phyloP scores from a whole-genome alignment of 2,888 invertebrate genomes.

The Euzophera pinguis region DNA sequence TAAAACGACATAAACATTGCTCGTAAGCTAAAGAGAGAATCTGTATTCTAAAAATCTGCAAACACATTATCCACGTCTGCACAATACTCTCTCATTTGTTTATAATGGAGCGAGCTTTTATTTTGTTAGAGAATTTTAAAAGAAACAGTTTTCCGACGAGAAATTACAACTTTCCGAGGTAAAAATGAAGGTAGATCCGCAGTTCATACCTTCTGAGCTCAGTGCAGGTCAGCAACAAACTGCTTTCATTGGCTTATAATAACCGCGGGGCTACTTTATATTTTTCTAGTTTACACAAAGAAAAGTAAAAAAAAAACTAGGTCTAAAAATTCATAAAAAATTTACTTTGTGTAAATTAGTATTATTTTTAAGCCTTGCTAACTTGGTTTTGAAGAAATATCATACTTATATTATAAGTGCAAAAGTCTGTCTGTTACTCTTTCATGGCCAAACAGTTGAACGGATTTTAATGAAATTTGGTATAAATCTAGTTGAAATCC shows the following conservation, averaged over 20 bases:
- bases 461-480: too few species aligned
- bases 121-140: not conserved
- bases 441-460: too few species aligned
- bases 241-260: not conserved
- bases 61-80: too few species aligned
- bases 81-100: not conserved
- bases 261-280: not conserved
- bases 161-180: not conserved
- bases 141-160: not conserved
- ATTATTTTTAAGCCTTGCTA: not conserved
- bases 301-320: not conserved
- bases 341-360: not conserved
- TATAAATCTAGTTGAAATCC: too few species aligned
- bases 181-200: not conserved
- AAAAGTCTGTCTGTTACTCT: too few species aligned
- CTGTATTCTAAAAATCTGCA: too few species aligned
- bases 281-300: conserved; percentile 5
- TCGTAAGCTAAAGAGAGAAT: too few species aligned
- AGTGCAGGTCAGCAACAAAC: conserved; percentile 2
- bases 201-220: not conserved
- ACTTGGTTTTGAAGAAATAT: too few species aligned
- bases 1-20: too few species aligned
- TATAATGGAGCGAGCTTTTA: not conserved
- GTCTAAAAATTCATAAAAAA: not conserved
- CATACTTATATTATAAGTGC: too few species aligned